Base-by-base conservation (phyloP, 2,113 vertebrate genomes). In the Gnathochromis pfefferi region DNA sequence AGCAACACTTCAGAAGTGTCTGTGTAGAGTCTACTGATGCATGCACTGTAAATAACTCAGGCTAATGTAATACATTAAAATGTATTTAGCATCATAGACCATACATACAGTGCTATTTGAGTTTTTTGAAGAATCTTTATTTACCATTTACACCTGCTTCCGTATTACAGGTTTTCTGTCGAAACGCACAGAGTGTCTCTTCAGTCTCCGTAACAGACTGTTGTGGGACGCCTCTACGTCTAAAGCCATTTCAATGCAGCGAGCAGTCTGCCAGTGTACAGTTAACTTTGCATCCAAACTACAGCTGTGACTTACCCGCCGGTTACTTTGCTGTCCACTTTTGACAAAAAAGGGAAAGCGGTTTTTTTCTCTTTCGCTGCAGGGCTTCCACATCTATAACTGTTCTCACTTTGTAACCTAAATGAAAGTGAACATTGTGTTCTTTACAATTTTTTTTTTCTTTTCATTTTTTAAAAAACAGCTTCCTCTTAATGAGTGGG, bases 41-140 rank as follows among this genome's bases (percentile, higher is more conserved):
- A 81, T 85, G 82, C 63, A 17, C n/a, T 92, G 88, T 92, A 89
- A 90, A 91, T 92, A 89, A 19, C 21, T 65, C 78, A 70, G 28
- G 42, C 38, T 83, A 13, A 78, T 17, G 60, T 75, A 45, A 75
- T 33, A 78, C 73, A 33, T 19, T 78, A 31, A 78, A 84, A 51
- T 51, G 21, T 80, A 23, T 21, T 60, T n/a, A 49, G 21, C 21
- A 63, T 65, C 38, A 55, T 4, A 28, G 5, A 17, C 47, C 54
- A 40, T 58, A 78, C 4, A 57, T 47, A 40, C 28, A 28, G 12
- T 19, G 17, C 51, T 33, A 19, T 49, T 47, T 7, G 9, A 10
- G 23, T 81, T 85, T 85, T 91, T 85, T 54, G 21, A 54, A 75
- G 4, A 11, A 9, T 21, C 4, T 57, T 26, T 8, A 19, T 82